Evolutionary conservation across 2,888 invertebrate species (phyloP), one percentile per base, ranked within the genome.

Genomic region (Ernsta delagoae): DNA sequence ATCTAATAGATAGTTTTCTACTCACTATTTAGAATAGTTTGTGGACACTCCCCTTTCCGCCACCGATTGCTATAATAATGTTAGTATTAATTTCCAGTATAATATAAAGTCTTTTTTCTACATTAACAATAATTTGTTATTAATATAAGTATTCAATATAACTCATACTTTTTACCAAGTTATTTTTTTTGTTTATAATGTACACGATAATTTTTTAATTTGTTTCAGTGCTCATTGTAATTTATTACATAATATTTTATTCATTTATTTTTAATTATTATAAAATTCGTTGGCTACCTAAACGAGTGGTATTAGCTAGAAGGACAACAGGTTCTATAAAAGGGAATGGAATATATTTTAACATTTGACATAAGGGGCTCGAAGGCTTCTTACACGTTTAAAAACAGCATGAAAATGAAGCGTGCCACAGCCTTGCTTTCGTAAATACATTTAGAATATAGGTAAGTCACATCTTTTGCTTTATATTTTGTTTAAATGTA

Each of bases 281-380:
- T 89, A 91, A 87, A 92, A 92, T 93, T 92, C 90, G 92, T 92
- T 93, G 88, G 87, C 92, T 92, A 93, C 86, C 92, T 93, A 92
- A 83, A 84, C 84, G 85, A 83, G 86, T 83, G 84, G 83, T 88
- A 88, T 83, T 81, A 85, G 80, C 85, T 88, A 88, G 80, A 82
- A 86, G 83, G 88, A 84, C 78, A 84, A 87, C 83, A 82, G 81
- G 83, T 75, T 78, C 89, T 92, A 90, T 85, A 60, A 76, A 81
- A 89, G 85, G 89, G 84, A 87, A 75, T 81, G 84, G 86, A 89
- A 88, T 90, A 90, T 85, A 87, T 71, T 76, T 74, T 81, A 84
- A 80, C 67, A 71, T 71, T 34, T n/a, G 61, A 39, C 57, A 39
- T 31, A 6, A 7, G 11, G 70, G 53, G 48, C 62, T 57, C 63